Conservation (phyloP, 1,140 invertebrate genomes). For the Heliconius melpomene region DNA sequence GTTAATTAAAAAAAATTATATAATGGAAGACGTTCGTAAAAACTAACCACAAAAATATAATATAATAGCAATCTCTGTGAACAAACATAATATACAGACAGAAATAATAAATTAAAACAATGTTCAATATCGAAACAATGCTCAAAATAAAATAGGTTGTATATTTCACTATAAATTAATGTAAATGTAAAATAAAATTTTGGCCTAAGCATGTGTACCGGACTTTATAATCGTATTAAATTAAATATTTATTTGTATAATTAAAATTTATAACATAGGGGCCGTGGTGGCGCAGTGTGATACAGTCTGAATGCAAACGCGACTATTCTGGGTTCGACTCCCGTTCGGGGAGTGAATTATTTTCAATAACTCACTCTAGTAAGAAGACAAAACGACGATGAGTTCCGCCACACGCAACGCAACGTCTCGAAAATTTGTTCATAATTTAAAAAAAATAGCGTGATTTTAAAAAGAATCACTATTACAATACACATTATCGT, state of each 20-base stretch:
- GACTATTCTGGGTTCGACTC: no score
- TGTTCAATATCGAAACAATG: constrained; percentile 38
- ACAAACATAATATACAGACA: constrained; percentile 71
- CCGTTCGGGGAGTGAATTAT: no score
- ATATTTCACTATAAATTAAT: constrained; percentile 46
- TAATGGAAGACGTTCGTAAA: constrained; percentile 46
- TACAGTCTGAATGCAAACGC: no score
- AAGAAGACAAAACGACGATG: no score
- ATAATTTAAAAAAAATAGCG: no score
- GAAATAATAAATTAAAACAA: constrained; percentile 39
- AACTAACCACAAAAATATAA: constrained; percentile 44
- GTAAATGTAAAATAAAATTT: constrained; percentile 33
- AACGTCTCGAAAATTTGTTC: no score
- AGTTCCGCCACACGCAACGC: no score
- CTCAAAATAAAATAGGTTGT: constrained; percentile 41
- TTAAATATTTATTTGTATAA: background rate
- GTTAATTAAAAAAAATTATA: constrained; percentile 43
- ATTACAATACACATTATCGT: constrained; percentile 28
- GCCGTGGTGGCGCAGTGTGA: no score
- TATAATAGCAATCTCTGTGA: constrained; percentile 45
- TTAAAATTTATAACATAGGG: background rate
- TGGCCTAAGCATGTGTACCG: constrained; percentile 31
- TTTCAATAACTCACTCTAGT: no score
- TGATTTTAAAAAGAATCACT: background rate
- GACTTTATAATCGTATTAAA: background rate